These are phyloP conservation scores for Intellagama lesueurii DNA, from an alignment of 2,797 vertebrate genomes.

Conservation along the genomic window DNA sequence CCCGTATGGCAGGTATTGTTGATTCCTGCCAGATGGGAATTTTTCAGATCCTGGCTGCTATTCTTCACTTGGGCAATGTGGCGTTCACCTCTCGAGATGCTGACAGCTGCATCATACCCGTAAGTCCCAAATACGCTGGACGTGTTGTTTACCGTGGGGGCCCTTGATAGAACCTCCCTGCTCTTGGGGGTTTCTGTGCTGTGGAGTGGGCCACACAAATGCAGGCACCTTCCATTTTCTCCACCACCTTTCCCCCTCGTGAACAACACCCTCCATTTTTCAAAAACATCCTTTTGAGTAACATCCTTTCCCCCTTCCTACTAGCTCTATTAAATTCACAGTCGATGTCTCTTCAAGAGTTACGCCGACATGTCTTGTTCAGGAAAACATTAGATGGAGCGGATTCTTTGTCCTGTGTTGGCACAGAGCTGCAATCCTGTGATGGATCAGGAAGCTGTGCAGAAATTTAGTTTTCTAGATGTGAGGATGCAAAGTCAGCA, in stretches of 20 bases:
- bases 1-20: constrained; percentile 85
- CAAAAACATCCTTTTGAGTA: neutral
- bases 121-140: constrained; percentile 75
- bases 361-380: constrained; percentile 30
- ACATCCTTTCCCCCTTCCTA: neutral
- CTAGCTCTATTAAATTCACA: neutral
- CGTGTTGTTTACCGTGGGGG: neutral
- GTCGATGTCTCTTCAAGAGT: constrained; percentile 39
- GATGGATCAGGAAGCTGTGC: neutral
- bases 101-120: constrained; percentile 93
- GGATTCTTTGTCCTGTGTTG: constrained; percentile 16
- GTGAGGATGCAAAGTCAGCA: constrained; percentile 32
- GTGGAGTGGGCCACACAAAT: neutral
- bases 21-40: constrained; percentile 95
- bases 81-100: constrained; percentile 90
- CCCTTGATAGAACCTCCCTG: neutral
- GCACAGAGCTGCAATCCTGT: neutral
- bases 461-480: neutral
- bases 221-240: neutral
- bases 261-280: neutral
- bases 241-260: constrained; percentile 20
- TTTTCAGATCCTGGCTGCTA: constrained; percentile 94
- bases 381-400: constrained; percentile 32
- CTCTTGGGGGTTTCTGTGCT: constrained; percentile 19
- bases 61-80: constrained; percentile 97